Base-by-base conservation (phyloP, 2,888 invertebrate genomes). In the Escarpia spicata region DNA sequence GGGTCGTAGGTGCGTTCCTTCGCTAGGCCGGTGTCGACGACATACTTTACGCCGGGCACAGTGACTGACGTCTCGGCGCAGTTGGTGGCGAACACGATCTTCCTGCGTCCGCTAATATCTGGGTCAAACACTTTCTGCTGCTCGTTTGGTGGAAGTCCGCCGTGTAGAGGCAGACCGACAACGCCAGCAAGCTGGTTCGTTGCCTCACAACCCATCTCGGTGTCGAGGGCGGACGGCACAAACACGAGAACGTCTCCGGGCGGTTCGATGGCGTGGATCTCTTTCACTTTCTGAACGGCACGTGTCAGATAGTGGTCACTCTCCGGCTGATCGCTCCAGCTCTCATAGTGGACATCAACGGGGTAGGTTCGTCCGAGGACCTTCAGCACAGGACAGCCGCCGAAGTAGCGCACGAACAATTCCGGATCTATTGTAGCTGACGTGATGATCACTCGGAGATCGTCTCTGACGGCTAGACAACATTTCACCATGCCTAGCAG, bases 11-110 rank as follows among this genome's bases (percentile, higher is more conserved):
- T 93, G 93, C 95, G 95, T 94, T 96, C 96, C 93, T 96, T 96
- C 8, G 95, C 95, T 52, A 96, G 93, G 0, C 97, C 97, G 44
- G 96, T 95, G 94, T 97, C 97, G 19, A 97, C 94, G 4, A 97
- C 96, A 94, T 95, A 96, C 91, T 95, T 95, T 26, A 97, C 95
- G 9, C 96, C 96, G 58, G 96, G 96, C 91, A 97, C 96, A 4
- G 96, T 96, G 4, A 96, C 94, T 6, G 96, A 96, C 3, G 96
- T 96, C 93, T 97, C 96, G 6, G 96, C 96, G 94, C 95, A 95
- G 94, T 96, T 96, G 43, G 96, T 97, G 3, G 96, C 96, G 95
- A 96, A 96, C 4, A 96, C 95, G 19, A 96, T 94, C 94, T 96
- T 96, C 90, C 96, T 93, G 58, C 94, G 94, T 8, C 95, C 95